A percentile compares a stretch with the other conserved stretches of the same genome.
Evolutionary conservation across 1,140 invertebrate genomes (phyloP).

Genomic region (Drosophila lacteicornis): DNA sequence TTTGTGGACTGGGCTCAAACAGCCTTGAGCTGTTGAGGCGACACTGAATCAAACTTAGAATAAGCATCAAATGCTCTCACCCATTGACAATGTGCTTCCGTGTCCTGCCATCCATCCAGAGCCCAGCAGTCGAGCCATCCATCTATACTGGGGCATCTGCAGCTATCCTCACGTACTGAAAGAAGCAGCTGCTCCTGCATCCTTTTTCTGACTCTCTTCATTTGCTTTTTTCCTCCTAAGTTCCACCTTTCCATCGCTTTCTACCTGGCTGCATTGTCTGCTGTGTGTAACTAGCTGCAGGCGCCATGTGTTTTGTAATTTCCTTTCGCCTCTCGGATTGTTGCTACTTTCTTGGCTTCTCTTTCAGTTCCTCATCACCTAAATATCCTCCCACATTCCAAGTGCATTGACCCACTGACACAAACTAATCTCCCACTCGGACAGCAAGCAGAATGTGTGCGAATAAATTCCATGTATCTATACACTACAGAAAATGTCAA

Average conservation of each 20-base stretch:
- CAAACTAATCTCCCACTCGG: constrained; percentile 35
- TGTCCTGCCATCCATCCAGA: constrained; percentile 24
- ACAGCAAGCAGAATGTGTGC: not conserved
- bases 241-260: constrained; percentile 10
- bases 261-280: constrained; percentile 60
- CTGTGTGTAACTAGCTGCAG: constrained; percentile 67
- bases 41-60: constrained; percentile 67
- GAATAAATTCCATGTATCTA: constrained; percentile 4
- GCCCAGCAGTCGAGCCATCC: constrained; percentile 7
- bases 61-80: constrained; percentile 59
- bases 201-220: constrained; percentile 41
- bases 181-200: constrained; percentile 44
- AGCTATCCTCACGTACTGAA: constrained; percentile 29
- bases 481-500: not conserved
- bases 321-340: constrained; percentile 46
- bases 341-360: constrained; percentile 29
- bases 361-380: not conserved
- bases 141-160: constrained; percentile 25
- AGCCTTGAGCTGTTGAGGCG: constrained; percentile 43
- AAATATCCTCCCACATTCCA: constrained; percentile 11
- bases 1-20: constrained; percentile 20
- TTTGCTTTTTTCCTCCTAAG: constrained; percentile 35
- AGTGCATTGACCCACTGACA: constrained; percentile 78
- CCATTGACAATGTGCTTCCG: constrained; percentile 69
- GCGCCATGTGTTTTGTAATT: constrained; percentile 71